phyloP scores from a whole-genome alignment of 2,113 vertebrate genomes.

The Macquaria australasica region DNA sequence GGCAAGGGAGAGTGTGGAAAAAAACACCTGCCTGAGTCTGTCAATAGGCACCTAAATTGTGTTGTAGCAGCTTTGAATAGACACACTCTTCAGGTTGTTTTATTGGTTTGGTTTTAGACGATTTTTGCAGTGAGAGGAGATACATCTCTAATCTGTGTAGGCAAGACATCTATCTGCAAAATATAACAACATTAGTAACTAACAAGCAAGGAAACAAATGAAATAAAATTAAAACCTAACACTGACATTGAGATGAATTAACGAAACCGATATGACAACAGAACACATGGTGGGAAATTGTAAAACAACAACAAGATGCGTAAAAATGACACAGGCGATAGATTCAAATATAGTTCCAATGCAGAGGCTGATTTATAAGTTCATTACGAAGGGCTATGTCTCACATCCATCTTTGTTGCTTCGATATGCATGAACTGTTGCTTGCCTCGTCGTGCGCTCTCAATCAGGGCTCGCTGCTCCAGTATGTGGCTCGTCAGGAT shows the following conservation, averaged over 20 bases:
- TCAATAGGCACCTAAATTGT: slow-evolving; percentile 46
- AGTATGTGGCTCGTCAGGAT: slow-evolving; percentile 42
- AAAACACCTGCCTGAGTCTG: slow-evolving; percentile 39
- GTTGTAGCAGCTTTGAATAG: slow-evolving; percentile 15
- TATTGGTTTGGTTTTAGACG: slow-evolving; percentile 3
- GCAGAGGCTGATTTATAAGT: slow-evolving; percentile 63
- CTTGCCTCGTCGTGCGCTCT: slow-evolving; percentile 43
- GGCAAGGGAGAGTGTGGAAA: slow-evolving; percentile 16
- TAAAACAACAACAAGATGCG: slow-evolving; percentile 41
- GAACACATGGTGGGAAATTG: slow-evolving; percentile 39
- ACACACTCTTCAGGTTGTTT: not conserved
- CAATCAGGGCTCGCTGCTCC: slow-evolving; percentile 50
- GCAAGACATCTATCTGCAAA: not conserved
- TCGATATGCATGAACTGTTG: slow-evolving; percentile 62
- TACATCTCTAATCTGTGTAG: not conserved
- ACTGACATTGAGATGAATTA: slow-evolving; percentile 12
- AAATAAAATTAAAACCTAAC: not conserved
- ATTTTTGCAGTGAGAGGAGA: not conserved
- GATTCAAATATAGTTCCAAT: slow-evolving; percentile 17
- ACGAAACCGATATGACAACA: slow-evolving; percentile 10
- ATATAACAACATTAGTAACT: not conserved
- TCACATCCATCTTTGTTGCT: slow-evolving; percentile 61
- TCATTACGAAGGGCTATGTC: slow-evolving; percentile 65
- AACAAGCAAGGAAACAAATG: slow-evolving; percentile 25
- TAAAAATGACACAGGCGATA: slow-evolving; percentile 32